Base-by-base conservation (phyloP, 1,140 invertebrate species). In the Aphaenogaster rudis region DNA sequence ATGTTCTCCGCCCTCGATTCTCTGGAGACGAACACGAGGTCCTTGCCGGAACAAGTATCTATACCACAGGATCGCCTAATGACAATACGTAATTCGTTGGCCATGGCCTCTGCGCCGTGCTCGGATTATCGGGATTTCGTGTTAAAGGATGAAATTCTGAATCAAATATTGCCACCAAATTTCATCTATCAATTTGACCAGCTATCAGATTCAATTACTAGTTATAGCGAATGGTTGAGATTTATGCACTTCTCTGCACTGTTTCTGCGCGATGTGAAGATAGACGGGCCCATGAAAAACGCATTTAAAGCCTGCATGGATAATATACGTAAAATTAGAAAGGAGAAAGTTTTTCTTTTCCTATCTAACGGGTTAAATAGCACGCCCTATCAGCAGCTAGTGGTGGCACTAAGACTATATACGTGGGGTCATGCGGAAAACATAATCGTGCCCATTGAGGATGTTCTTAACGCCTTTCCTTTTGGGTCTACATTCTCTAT, bases 1-100 rank as follows among this genome's bases (percentile, higher is more conserved):
- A 84, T 76, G 17, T 74, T 84, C 39, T 36, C 69, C 28, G 80
- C 69, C 1, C 21, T 84, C 17, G 80, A 84, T 11, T 21, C 69
- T 5, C 28, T 84, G 15, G 69, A 76, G 42, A 61, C 2, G 45
- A 84, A 61, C 42, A 28, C 48, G 11, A n/a, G 36, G 2, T 71
- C 69, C 0, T 36, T 84, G 11, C 69, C 80, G 1, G 69, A 84
- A 8, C 3, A 59, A 28, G 42, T 76, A 28, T 0, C 2, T 0
- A 3, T 84, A 7, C 11, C 66, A 1, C 1, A 11, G 1, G 69
- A 71, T 28, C 21, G 33, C 21, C 1, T 76, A 8, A 48, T 15
- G 7, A 45, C 8, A 0, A n/a, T 59, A 5, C 0, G 5, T 6
- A 42, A 67, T n/a, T 67, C 80, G 67, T 0, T 7, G 28, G 6